These are phyloP conservation scores for Clarias gariepinus DNA, from an alignment of 2,113 vertebrate species.

Conservation along the genomic window DNA sequence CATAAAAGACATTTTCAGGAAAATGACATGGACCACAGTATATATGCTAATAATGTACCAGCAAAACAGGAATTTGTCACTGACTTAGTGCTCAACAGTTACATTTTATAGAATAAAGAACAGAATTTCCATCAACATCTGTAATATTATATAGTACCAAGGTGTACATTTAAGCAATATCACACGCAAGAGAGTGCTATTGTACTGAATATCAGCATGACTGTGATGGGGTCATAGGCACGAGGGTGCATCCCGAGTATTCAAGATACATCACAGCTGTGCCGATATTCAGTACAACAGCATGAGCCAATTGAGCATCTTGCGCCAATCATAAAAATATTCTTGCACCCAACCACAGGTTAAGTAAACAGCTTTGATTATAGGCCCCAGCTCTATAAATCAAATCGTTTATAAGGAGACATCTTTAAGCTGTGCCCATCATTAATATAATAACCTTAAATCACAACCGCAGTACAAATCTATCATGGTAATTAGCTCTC, in stretches of 20 bases:
- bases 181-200: no score
- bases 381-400: background rate
- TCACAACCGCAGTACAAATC: constrained; percentile 30
- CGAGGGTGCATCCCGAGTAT: no score
- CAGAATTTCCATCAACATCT: background rate
- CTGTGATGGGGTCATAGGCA: no score
- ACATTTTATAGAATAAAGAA: background rate
- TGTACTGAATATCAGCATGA: no score
- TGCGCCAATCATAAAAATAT: background rate
- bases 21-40: background rate
- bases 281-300: no score
- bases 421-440: constrained; percentile 8
- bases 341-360: background rate
- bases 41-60: background rate
- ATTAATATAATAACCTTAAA: constrained; percentile 32
- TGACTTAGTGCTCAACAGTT: background rate
- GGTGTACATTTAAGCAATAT: no score
- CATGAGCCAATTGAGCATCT: background rate
- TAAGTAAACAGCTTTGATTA: constrained; percentile 1
- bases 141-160: no score
- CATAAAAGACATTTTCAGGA: background rate
- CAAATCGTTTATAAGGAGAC: background rate
- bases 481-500: constrained; percentile 38
- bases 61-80: background rate
- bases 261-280: no score